A percentile compares a stretch with the other conserved stretches of the same genome.
Conservation (phyloP, 2,113 vertebrate genomes). For the Marmota flaviventris region DNA sequence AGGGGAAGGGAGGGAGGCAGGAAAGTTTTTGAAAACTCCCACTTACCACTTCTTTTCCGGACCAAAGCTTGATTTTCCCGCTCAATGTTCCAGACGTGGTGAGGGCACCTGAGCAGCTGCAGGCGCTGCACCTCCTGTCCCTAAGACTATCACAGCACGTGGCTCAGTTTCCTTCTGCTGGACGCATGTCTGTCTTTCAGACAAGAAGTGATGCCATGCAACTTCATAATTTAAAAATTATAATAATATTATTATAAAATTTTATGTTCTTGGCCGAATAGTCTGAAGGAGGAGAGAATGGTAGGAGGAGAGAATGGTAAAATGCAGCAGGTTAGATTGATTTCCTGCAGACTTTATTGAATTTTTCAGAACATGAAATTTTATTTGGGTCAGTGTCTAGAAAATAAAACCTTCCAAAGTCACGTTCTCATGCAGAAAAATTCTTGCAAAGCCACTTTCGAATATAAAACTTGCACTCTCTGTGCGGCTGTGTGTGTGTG, state of each 20-base stretch:
- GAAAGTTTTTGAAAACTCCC: neutral
- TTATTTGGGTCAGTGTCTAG: neutral
- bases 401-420: neutral
- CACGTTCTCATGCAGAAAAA: neutral
- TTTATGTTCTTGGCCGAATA: neutral
- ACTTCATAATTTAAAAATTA: neutral
- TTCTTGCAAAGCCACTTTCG: neutral
- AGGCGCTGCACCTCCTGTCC: neutral
- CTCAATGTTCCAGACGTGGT: neutral
- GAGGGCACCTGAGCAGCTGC: no score
- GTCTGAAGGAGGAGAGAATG: neutral
- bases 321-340: neutral
- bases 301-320: neutral
- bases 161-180: neutral
- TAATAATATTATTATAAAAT: neutral
- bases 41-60: neutral
- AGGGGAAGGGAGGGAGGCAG: no score
- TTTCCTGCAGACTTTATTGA: rapidly evolving
- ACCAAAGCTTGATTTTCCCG: neutral
- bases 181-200: neutral
- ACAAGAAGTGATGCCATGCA: neutral
- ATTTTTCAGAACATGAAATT: neutral
- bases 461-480: neutral
- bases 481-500: neutral
- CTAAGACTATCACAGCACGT: neutral